Base-by-base conservation (phyloP, 2,888 invertebrate genomes). In the Zele albiditarsus region DNA sequence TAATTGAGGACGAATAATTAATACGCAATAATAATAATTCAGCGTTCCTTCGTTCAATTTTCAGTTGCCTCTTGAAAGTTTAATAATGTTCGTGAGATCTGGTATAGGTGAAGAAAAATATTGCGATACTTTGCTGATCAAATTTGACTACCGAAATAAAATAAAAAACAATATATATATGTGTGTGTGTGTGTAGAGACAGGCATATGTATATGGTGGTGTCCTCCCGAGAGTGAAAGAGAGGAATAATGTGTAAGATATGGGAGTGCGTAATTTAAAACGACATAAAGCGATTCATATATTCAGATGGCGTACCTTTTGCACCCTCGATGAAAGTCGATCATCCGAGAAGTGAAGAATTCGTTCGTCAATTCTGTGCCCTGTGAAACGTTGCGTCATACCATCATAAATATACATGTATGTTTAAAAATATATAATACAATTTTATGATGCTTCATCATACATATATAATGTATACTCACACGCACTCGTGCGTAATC, bases 1-100 rank as follows among this genome's bases (percentile, higher is more conserved):
- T 89, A 89, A 89, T 89, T 89, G 88, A 88, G 87, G 83, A 83
- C 84, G 87, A 88, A 88, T 87, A 89, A 87, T 63, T 31, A 88
- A 89, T 89, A 31, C 77, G 86, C 83, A 84, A 84, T 82, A 80
- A 82, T 82, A 82, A 83, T 83, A 85, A 86, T 85, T 88, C 27
- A 2, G 88, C 84, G 84, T 84, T 82, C 82, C 78, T 78, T 78
- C 80, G n/a, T 62, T 73, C 78, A 20, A 69, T 46, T 76, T 31
- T 16, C n/a, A n/a, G 27, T 31, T 69, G 65, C 58, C 69, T 28
- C 68, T 57, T 28, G 73, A 68, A 53, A 73, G 67, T 46, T 67
- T 12, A 65, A 20, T 33, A 65, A 23, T 65, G 23, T 65, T 38
- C 12, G 20, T 65, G 38, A 65, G 38, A 12, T 38, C 12, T 46